These are phyloP conservation scores for Petrosia ficiformis DNA, from an alignment of 37 sponge, comb jelly and placozoan genomes.

Conservation along the genomic window DNA sequence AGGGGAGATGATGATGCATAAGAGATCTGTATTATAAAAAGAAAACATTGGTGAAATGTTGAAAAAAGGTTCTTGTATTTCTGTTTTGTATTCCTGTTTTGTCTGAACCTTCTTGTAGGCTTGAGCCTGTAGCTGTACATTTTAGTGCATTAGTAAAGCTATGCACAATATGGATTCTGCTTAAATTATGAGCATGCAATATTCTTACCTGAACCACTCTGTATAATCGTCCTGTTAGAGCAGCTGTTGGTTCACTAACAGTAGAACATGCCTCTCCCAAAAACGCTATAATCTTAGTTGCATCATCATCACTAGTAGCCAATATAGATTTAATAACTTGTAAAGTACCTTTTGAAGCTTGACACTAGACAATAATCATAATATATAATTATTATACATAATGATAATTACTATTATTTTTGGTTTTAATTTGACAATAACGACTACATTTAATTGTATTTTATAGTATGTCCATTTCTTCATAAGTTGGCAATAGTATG, in stretches of 20 bases:
- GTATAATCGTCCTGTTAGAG: conserved; percentile 54
- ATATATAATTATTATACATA: too few relatives aligned
- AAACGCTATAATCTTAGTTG: conserved; percentile 29
- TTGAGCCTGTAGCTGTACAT: background rate
- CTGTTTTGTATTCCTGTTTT: too few relatives aligned
- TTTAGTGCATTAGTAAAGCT: background rate
- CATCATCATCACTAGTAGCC: background rate
- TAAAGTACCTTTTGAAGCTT: conserved; percentile 67
- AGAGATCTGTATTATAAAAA: conserved; percentile 29
- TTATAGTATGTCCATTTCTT: too few relatives aligned
- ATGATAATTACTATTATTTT: too few relatives aligned
- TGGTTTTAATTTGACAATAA: too few relatives aligned
- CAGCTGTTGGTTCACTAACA: conserved; percentile 55
- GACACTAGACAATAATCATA: conserved; percentile 49
- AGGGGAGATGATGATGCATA: background rate
- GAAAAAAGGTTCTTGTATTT: too few relatives aligned
- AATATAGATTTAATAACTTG: conserved; percentile 54
- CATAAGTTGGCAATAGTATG: too few relatives aligned
- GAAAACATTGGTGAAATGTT: background rate
- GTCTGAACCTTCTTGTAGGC: too few relatives aligned
- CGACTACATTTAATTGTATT: too few relatives aligned
- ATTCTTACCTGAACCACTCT: conserved; percentile 34
- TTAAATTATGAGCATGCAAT: background rate
- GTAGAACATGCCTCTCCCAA: conserved; percentile 59
- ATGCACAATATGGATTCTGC: background rate